A percentile compares a stretch with the other conserved stretches of the same genome.
These are phyloP conservation scores for Sebastes dallii DNA, from an alignment of 2,797 vertebrate genomes.

Conservation along the genomic window DNA sequence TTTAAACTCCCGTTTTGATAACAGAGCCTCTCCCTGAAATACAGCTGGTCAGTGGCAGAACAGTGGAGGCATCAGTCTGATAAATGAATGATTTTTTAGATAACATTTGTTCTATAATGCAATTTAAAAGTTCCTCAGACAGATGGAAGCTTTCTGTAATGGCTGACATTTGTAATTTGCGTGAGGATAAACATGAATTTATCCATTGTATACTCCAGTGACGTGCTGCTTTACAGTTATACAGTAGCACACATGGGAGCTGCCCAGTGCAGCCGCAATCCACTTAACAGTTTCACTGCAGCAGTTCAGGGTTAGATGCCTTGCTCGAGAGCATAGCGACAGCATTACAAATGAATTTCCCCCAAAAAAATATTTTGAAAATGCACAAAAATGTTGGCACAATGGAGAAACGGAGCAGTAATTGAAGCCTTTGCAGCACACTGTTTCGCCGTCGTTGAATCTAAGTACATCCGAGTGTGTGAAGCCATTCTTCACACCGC, in stretches of 20 bases:
- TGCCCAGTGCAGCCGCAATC: not conserved
- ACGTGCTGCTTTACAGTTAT: not conserved
- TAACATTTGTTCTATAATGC: not conserved
- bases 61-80: not conserved
- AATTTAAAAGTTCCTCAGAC: not conserved
- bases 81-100: not conserved
- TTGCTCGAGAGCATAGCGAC: not conserved
- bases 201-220: not conserved
- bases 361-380: not conserved
- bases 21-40: not conserved
- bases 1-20: not conserved
- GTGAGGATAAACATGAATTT: not conserved
- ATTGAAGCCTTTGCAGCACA: slow-evolving; percentile 11
- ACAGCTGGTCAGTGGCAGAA: not conserved
- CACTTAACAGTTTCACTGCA: not conserved
- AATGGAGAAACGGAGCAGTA: not conserved
- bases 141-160: not conserved
- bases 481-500: slow-evolving; percentile 49
- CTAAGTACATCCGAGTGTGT: slow-evolving; percentile 37
- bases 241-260: not conserved
- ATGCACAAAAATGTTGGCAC: not conserved
- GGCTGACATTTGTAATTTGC: not conserved
- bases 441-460: slow-evolving; percentile 39
- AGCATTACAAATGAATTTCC: not conserved
- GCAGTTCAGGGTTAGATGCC: not conserved